Conservation (phyloP, 2,113 vertebrate genomes). For the Smithornis capensis region DNA sequence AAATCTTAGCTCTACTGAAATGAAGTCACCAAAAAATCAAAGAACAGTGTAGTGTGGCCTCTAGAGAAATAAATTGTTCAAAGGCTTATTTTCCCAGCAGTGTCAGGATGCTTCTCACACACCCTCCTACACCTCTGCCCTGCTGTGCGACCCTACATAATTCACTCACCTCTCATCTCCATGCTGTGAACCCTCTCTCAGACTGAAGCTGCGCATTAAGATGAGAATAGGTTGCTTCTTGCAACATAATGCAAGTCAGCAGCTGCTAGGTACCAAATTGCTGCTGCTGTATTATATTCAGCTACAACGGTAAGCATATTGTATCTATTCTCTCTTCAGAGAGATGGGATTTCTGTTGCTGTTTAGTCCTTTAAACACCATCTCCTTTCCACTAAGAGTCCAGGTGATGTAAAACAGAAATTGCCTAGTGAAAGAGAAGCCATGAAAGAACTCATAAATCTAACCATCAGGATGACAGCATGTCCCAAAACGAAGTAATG, state of each 20-base stretch:
- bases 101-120: background rate
- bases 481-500: background rate
- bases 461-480: background rate
- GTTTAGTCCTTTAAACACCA: background rate
- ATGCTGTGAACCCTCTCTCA: background rate
- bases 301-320: background rate
- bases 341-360: background rate
- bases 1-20: background rate
- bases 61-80: background rate
- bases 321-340: background rate
- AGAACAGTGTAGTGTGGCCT: background rate
- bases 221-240: background rate
- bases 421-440: background rate
- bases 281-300: background rate
- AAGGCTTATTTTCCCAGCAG: background rate
- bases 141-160: background rate
- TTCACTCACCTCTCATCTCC: background rate
- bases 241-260: background rate
- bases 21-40: background rate
- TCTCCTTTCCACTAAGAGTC: background rate
- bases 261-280: background rate
- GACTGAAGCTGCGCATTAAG: background rate
- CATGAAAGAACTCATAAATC: background rate
- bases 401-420: background rate
- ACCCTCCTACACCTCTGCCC: background rate